Evolutionary conservation across 1,140 invertebrate species (phyloP), one percentile per base, ranked within the genome.

Genomic region (Babylonia areolata): DNA sequence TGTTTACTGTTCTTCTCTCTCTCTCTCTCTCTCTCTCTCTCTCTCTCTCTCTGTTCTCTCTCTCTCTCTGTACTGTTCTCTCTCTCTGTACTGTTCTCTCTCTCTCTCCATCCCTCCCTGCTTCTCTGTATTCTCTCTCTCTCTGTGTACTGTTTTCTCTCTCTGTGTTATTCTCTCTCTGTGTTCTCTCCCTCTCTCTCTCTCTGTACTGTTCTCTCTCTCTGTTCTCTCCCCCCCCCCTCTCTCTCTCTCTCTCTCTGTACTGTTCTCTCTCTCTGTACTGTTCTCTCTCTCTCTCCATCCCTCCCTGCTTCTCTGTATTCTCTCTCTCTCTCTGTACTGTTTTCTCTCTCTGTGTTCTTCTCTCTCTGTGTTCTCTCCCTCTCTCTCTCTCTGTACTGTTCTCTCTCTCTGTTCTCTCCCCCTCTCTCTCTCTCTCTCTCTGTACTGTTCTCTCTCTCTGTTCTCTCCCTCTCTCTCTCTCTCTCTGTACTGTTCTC

Each of bases 171-270:
- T 28, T 23, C 20, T 23, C 58, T 64, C 58, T 64, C 58, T 64
- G 9, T 23, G 3, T 20, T 64, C 58, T 64, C 58, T 64, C 58
- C 23, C 58, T 64, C 58, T 64, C 9, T 64, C 58, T 64, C 58
- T 64, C 9, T 64, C 58, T 64, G 15, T 64, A 12, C 28, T 23
- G 15, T 23, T 64, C 58, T 64, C 58, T 11, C 58, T 2, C 58
- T 64, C 58, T 64, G 15, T 73, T 31, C 23, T 35, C 33, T 5
- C 33, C 31, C 33, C 31, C 28, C 6, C 20, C 71, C 5, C 35
- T 73, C 71, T 73, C 71, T 73, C 71, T 73, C 6, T 73, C 31
- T 35, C 71, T 73, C 71, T 73, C 69, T 73, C 31, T 33, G 9
- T 51, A 6, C 20, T 20, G 6, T 20, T 51, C 46, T 51, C 46